These are phyloP conservation scores for Psilopogon haemacephalus DNA, from an alignment of 2,113 vertebrate genomes.

Conservation along the genomic window DNA sequence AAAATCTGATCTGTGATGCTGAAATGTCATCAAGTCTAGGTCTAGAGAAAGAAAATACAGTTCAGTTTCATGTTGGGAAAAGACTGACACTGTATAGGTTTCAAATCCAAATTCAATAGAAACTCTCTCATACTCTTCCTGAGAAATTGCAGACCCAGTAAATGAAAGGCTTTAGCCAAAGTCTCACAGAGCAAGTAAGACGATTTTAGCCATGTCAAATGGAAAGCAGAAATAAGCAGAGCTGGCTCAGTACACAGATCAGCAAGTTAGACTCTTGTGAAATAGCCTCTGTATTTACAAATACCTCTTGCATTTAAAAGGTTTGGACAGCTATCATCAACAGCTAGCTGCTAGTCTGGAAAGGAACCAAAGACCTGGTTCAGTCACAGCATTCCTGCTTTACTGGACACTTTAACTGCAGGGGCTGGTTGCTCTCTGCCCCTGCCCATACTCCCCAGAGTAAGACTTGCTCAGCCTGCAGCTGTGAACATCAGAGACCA, in stretches of 20 bases:
- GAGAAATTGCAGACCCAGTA: not conserved
- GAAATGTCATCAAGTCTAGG: not conserved
- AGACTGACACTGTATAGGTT: not conserved
- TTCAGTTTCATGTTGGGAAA: not conserved
- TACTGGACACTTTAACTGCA: not conserved
- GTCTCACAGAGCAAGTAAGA: not conserved
- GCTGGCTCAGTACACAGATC: not conserved
- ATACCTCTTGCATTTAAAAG: not conserved
- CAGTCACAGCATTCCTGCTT: not conserved
- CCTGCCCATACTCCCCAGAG: not conserved
- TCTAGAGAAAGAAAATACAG: not conserved
- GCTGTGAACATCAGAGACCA: fast-evolving
- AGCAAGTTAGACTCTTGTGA: not conserved
- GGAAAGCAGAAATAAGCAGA: not conserved
- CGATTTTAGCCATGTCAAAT: not conserved
- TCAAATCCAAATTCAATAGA: not conserved
- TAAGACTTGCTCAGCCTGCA: not conserved
- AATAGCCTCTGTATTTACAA: not conserved
- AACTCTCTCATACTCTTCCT: not conserved
- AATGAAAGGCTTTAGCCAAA: not conserved
- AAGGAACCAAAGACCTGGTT: not conserved
- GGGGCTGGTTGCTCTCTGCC: not conserved
- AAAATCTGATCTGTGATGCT: not conserved
- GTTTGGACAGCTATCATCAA: not conserved
- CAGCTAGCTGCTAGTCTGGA: not conserved